These are phyloP conservation scores for Heterodera schachtii DNA, from an alignment of 1,140 invertebrate species.

Conservation along the genomic window DNA sequence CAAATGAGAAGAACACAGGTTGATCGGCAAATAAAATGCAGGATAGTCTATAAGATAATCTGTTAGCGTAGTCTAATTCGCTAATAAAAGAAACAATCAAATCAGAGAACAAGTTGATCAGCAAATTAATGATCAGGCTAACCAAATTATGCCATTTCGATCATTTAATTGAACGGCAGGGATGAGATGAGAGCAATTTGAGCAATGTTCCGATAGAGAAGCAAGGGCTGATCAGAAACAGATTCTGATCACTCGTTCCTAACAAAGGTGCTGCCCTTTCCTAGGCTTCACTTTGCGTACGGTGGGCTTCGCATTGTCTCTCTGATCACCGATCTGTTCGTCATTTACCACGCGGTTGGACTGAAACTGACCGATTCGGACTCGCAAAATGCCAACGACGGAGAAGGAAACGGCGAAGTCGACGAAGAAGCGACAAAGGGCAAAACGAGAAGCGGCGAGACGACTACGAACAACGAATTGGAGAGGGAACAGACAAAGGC, in stretches of 20 bases:
- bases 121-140: too few relatives aligned
- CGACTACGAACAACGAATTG: neutral
- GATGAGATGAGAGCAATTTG: too few relatives aligned
- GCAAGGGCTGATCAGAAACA: neutral
- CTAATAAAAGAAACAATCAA: too few relatives aligned
- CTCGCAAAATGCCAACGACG: constrained; percentile 29
- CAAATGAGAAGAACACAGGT: too few relatives aligned
- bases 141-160: too few relatives aligned
- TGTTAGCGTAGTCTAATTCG: too few relatives aligned
- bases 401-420: neutral
- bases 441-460: neutral
- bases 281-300: constrained; percentile 58
- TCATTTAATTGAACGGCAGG: too few relatives aligned
- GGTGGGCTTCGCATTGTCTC: constrained; percentile 57
- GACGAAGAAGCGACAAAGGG: neutral
- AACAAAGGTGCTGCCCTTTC: neutral
- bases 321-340: constrained; percentile 58
- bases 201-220: too few relatives aligned
- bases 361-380: constrained; percentile 56
- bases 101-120: too few relatives aligned
- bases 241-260: neutral
- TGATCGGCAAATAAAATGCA: too few relatives aligned
- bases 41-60: too few relatives aligned
- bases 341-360: constrained; percentile 58
- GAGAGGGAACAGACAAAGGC: constrained; percentile 3